phyloP scores from a whole-genome alignment of 2,797 vertebrate species.

The Rhabdomys pumilio region DNA sequence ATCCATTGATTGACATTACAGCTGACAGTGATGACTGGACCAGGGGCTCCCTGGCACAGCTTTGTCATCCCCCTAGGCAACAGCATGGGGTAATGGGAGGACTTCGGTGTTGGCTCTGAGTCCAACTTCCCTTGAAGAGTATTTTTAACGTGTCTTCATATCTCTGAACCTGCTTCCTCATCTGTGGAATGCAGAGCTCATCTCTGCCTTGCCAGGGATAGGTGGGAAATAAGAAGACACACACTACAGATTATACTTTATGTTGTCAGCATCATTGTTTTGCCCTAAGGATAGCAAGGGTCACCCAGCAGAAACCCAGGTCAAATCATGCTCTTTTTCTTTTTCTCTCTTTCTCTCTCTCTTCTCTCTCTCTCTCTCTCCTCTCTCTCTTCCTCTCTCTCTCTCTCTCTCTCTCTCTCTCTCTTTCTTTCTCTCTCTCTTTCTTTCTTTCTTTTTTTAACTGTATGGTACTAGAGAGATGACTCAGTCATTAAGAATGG shows the following conservation, averaged over 20 bases:
- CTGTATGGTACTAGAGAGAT: not conserved
- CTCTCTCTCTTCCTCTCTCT: too few species aligned
- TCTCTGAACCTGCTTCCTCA: constrained; percentile 4
- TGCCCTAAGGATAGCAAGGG: not conserved
- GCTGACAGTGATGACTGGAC: not conserved
- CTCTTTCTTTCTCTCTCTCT: too few species aligned
- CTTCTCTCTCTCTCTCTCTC: too few species aligned
- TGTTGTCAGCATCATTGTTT: not conserved
- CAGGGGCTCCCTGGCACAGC: not conserved
- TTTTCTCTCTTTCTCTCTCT: too few species aligned
- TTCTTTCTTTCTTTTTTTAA: not conserved
- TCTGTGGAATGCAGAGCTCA: not conserved
- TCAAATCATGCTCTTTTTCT: not conserved
- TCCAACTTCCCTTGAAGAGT: constrained; percentile 24
- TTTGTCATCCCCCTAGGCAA: not conserved
- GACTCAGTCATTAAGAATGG: not conserved
- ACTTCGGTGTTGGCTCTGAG: not conserved
- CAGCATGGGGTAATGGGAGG: not conserved
- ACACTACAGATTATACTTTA: not conserved
- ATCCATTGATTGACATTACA: not conserved
- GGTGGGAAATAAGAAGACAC: not conserved
- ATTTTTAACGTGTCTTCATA: not conserved
- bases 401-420: too few species aligned
- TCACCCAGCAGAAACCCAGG: not conserved
- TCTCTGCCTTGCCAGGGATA: not conserved